A percentile compares a stretch with the other conserved stretches of the same genome.
phyloP scores from a whole-genome alignment of 2,797 vertebrate genomes.

The Lagorchestes hirsutus region DNA sequence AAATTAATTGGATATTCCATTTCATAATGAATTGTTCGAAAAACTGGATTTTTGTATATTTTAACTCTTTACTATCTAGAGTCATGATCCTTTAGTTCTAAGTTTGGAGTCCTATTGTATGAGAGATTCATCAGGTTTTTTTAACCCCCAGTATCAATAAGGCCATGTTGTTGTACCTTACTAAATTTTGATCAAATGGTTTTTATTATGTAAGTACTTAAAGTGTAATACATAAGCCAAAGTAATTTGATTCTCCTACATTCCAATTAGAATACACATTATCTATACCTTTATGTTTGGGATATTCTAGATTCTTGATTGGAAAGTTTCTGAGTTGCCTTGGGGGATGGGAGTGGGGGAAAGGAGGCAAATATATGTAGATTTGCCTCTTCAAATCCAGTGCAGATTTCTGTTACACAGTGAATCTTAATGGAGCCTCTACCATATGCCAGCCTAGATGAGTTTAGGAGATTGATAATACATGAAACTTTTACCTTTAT shows the following conservation, averaged over 20 bases:
- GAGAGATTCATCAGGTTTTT: constrained; percentile 79
- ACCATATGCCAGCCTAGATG: constrained; percentile 86
- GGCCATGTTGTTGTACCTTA: constrained; percentile 75
- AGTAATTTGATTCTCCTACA: constrained; percentile 75
- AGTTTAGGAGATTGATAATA: constrained; percentile 89
- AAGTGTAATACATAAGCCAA: constrained; percentile 58
- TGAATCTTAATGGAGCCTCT: constrained; percentile 83
- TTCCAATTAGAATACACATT: constrained; percentile 81
- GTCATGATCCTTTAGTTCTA: constrained; percentile 72
- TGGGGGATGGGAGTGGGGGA: constrained; percentile 74
- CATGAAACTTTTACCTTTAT: constrained; percentile 91
- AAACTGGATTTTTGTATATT: constrained; percentile 74
- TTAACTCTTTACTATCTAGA: constrained; percentile 73
- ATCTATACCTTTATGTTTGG: constrained; percentile 82
- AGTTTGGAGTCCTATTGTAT: constrained; percentile 75
- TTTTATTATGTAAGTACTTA: constrained; percentile 67
- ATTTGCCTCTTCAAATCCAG: constrained; percentile 81
- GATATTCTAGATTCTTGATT: constrained; percentile 84
- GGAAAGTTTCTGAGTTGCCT: constrained; percentile 84
- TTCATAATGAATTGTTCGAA: constrained; percentile 65
- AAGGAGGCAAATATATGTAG: constrained; percentile 79
- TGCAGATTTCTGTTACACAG: constrained; percentile 79
- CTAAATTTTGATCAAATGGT: constrained; percentile 75
- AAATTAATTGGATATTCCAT: constrained; percentile 50
- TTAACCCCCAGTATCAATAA: constrained; percentile 67